Evolutionary conservation across 2,888 invertebrate species (phyloP).

Genomic region (Trichopria drosophilae): DNA sequence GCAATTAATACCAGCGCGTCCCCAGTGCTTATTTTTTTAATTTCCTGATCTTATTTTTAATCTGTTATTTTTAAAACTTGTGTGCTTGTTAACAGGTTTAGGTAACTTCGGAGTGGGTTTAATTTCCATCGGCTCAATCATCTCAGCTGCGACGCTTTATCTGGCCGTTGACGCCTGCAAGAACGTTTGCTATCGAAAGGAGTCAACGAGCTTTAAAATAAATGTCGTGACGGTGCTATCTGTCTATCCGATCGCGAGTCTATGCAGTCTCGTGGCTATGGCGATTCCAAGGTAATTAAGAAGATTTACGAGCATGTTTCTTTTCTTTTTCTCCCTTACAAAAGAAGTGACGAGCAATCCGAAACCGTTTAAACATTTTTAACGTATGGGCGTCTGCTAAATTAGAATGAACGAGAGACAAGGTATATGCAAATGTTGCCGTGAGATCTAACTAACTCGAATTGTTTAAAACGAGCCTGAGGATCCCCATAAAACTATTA

Average conservation of each 20-base stretch:
- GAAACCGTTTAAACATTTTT: background rate
- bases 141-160: slow-evolving; percentile 47
- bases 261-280: slow-evolving; percentile 49
- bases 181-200: slow-evolving; percentile 46
- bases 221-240: slow-evolving; percentile 46
- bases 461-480: too few species aligned
- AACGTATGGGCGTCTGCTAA: background rate
- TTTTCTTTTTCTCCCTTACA: too few species aligned
- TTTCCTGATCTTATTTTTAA: too few species aligned
- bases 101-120: slow-evolving; percentile 47
- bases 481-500: too few species aligned
- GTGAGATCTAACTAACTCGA: too few species aligned
- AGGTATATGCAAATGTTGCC: background rate
- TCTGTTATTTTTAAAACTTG: too few species aligned
- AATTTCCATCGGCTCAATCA: slow-evolving; percentile 44
- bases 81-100: slow-evolving; percentile 51
- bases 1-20: too few species aligned
- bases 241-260: slow-evolving; percentile 52
- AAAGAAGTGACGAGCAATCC: background rate
- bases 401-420: background rate
- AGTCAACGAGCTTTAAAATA: slow-evolving; percentile 46
- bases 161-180: slow-evolving; percentile 47
- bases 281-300: slow-evolving; percentile 51
- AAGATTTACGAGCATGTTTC: background rate
- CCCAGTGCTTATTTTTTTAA: too few species aligned